Evolutionary conservation across 2,797 vertebrate species (phyloP), one percentile per base, ranked within the genome.

Genomic region (Cryptoblepharus egeriae): DNA sequence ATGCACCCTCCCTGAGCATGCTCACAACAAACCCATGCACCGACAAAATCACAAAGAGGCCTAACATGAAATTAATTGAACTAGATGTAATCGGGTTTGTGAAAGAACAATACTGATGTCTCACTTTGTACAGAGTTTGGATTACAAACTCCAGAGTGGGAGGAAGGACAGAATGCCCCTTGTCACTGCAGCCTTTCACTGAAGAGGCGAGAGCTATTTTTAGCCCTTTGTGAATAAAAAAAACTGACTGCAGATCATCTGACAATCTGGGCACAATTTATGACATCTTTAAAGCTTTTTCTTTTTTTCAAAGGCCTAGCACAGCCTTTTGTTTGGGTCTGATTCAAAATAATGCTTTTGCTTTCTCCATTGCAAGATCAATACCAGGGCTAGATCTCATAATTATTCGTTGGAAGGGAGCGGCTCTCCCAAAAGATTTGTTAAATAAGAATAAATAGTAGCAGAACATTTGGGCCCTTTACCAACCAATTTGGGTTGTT

Each of bases 61-160:
- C 67, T 75, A 57, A 83, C 77, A 90, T 79, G 81, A 93, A 90
- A 92, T 91, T 94, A 92, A 94, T 91, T 91, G 87, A 83, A 85
- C 32, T 86, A 85, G 85, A 88, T 91, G 76, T 39, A 89, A 86
- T 91, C 88, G 73, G 78, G 77, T n/a, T 86, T 42, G 28, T 68
- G 57, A 26, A 73, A 68, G 82, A 84, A 60, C 55, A 83, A 12
- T n/a, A 79, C 80, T 32, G 85, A 85, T 81, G 37, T 12, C 63
- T 82, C 61, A 26, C n/a, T 85, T 91, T 84, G 89, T 83, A 80
- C 61, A 89, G 69, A 75, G 69, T 89, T 90, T 88, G 89, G 81
- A 83, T 90, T 5, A 72, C 45, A 32, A 86, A 78, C 39, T 82
- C 81, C 30, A 82, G 83, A 45, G 78, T 71, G 42, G 57, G 75